Percentiles rank a stretch among this genome's conserved stretches.
These are phyloP conservation scores for Zaprionus capensis DNA, from an alignment of 1,140 invertebrate genomes.

Conservation along the genomic window DNA sequence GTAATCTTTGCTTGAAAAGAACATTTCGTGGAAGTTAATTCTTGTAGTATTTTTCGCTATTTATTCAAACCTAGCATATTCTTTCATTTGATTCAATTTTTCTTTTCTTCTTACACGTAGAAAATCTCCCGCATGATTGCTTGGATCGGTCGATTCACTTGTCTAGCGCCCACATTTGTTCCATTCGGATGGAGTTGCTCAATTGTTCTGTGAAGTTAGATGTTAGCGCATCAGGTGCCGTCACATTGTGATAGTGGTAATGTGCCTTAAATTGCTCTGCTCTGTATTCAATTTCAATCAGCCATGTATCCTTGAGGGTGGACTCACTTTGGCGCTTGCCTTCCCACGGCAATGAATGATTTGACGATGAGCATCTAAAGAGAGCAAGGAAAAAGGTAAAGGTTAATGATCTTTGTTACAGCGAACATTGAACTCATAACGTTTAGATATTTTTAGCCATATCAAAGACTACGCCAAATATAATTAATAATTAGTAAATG, in stretches of 20 bases:
- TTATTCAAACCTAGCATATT: conserved; percentile 48
- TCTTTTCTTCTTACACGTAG: conserved; percentile 43
- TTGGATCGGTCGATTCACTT: conserved; percentile 30
- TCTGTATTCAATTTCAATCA: conserved; percentile 71
- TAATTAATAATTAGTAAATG: neutral
- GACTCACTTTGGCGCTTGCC: conserved; percentile 47
- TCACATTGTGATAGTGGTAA: conserved; percentile 56
- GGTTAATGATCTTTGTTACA: conserved; percentile 58
- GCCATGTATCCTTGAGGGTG: conserved; percentile 69
- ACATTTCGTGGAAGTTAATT: conserved; percentile 74
- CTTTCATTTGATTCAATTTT: conserved; percentile 14
- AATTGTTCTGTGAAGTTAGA: conserved; percentile 63
- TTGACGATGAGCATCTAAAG: conserved; percentile 32
- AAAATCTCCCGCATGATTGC: conserved; percentile 66
- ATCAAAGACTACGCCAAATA: neutral
- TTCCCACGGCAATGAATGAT: conserved; percentile 64
- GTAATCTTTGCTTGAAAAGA: conserved; percentile 39
- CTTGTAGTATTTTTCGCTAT: conserved; percentile 61
- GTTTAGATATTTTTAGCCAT: neutral
- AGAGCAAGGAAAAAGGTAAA: conserved; percentile 46
- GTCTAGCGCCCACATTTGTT: conserved; percentile 39
- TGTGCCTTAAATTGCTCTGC: conserved; percentile 50
- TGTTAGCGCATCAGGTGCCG: conserved; percentile 70
- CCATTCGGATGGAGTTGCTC: conserved; percentile 19
- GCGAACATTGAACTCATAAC: conserved; percentile 52